Evolutionary conservation across 2,888 invertebrate genomes (phyloP).

Genomic region (Cheilosia vulpina): DNA sequence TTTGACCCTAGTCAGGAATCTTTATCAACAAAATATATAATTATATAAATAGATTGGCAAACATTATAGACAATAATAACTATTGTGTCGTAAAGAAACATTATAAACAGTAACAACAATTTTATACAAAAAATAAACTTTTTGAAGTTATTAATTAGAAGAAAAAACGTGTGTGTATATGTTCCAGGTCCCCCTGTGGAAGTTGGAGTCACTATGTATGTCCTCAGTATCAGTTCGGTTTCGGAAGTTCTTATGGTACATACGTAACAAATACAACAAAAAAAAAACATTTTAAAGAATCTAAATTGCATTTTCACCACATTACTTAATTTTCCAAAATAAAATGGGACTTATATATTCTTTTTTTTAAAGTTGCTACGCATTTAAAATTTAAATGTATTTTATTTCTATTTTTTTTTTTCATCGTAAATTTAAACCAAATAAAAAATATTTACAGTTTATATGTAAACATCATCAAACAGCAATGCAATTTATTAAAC

Average conservation of each 20-base stretch:
- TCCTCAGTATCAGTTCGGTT: conserved; percentile 98
- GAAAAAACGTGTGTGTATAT: conserved; percentile 82
- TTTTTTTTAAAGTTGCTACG: conserved; percentile 74
- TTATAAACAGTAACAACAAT: conserved; percentile 76
- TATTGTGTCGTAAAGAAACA: conserved; percentile 63
- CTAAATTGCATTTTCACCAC: conserved; percentile 75
- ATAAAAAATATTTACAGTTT: conserved; percentile 68
- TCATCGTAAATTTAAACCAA: conserved; percentile 63
- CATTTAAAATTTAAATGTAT: conserved; percentile 65
- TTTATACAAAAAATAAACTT: conserved; percentile 41
- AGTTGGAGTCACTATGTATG: conserved; percentile 99
- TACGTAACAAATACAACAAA: conserved; percentile 78
- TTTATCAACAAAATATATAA: conserved; percentile 17
- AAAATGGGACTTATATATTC: conserved; percentile 58
- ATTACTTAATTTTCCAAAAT: conserved; percentile 58
- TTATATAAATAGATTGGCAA: conserved; percentile 42
- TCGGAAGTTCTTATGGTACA: conserved; percentile 99
- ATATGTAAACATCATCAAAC: conserved; percentile 63
- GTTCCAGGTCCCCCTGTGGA: conserved; percentile 98
- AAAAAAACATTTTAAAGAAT: conserved; percentile 67
- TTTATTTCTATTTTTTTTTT: conserved; percentile 28
- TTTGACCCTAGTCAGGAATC: conserved; percentile 24
- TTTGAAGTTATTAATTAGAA: conserved; percentile 72
- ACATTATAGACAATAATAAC: conserved; percentile 22
- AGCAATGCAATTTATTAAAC: conserved; percentile 74